phyloP scores from a whole-genome alignment of 2,113 vertebrate species.

The Centrocercus urophasianus region DNA sequence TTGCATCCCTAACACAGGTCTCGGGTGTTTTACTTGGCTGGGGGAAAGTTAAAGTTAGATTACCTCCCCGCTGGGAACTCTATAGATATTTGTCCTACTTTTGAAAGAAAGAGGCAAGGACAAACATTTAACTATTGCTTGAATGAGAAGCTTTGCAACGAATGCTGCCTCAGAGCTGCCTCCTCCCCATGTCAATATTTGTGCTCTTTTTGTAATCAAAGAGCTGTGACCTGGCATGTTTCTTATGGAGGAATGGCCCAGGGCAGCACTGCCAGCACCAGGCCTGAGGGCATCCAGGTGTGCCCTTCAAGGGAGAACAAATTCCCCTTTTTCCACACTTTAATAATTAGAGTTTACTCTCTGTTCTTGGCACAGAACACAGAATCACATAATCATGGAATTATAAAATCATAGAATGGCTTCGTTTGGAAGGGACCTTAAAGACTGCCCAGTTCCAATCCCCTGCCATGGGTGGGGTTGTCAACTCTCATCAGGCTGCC shows the following conservation, averaged over 20 bases:
- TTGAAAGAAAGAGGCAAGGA: slow-evolving; percentile 64
- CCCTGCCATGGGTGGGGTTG: too few relatives aligned
- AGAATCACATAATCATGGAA: too few relatives aligned
- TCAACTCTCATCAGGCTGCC: too few relatives aligned
- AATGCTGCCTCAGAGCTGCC: neutral
- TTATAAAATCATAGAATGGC: too few relatives aligned
- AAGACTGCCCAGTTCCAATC: too few relatives aligned
- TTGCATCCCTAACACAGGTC: slow-evolving; percentile 66
- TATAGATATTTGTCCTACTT: slow-evolving; percentile 63
- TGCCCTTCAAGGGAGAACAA: neutral
- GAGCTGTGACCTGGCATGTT: neutral
- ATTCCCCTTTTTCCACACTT: rapidly evolving
- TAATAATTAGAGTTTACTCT: neutral
- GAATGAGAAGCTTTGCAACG: neutral
- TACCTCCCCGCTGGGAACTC: slow-evolving; percentile 61
- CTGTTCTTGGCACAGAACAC: neutral
- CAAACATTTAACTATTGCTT: slow-evolving; percentile 61
- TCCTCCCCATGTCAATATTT: neutral
- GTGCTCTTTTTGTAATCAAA: neutral
- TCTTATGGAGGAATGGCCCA: rapidly evolving
- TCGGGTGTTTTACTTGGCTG: slow-evolving; percentile 65
- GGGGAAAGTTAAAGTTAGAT: slow-evolving; percentile 75
- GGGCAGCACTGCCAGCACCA: neutral
- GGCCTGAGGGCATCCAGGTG: neutral
- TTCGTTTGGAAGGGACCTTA: too few relatives aligned